Conservation (phyloP, 2,888 invertebrate species). For the Acronicta leporina region DNA sequence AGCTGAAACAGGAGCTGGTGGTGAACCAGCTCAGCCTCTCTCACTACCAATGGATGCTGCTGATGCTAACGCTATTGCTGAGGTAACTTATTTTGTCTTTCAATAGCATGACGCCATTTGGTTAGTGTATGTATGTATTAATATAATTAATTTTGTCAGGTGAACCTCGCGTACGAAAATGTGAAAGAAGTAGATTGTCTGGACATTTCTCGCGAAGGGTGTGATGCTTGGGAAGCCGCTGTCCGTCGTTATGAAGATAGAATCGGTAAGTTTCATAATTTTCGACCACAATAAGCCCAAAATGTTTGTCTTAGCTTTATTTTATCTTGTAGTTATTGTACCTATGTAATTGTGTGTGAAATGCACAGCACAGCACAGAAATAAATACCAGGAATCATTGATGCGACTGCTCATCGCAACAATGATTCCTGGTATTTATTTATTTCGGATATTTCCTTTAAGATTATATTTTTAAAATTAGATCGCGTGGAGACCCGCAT, state of each 20-base stretch:
- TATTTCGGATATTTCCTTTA: too few relatives aligned
- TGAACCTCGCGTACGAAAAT: slow-evolving; percentile 98
- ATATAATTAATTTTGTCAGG: slow-evolving; percentile 67
- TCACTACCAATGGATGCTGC: slow-evolving; percentile 96
- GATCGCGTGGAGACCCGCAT: slow-evolving; percentile 99
- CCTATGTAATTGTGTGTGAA: too few relatives aligned
- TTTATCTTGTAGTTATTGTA: too few relatives aligned
- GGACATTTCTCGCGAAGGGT: slow-evolving; percentile 98
- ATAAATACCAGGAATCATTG: too few relatives aligned
- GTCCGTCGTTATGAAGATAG: slow-evolving; percentile 99
- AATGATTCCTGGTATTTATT: too few relatives aligned
- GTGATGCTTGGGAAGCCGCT: slow-evolving; percentile 99
- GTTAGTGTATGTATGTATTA: not conserved
- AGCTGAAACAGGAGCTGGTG: slow-evolving; percentile 81
- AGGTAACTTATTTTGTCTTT: slow-evolving; percentile 80
- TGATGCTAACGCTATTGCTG: slow-evolving; percentile 98
- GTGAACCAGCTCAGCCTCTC: slow-evolving; percentile 89
- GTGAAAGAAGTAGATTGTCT: slow-evolving; percentile 99
- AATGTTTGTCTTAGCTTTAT: too few relatives aligned
- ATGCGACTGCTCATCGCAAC: too few relatives aligned
- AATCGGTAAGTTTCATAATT: slow-evolving; percentile 90
- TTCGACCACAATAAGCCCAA: too few relatives aligned
- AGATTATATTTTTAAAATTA: slow-evolving; percentile 47
- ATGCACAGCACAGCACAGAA: too few relatives aligned
- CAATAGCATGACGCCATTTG: not conserved